phyloP scores from a whole-genome alignment of 1,140 invertebrate species.

The Zaprionus taronus region DNA sequence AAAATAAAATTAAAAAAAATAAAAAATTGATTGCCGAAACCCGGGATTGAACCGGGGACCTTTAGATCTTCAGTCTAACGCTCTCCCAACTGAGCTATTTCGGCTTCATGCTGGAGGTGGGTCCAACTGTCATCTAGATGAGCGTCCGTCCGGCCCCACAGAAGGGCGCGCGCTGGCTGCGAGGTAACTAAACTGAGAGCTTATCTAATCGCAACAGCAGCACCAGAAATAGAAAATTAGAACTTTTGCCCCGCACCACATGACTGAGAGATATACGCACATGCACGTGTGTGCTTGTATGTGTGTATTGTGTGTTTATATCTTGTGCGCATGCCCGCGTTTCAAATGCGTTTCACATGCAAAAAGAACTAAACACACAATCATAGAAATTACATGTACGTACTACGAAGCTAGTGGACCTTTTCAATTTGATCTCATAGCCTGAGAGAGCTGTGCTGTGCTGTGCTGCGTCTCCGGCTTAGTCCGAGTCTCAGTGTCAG shows the following conservation, averaged over 20 bases:
- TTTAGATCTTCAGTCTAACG: slow-evolving; percentile 93
- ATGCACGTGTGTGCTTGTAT: neutral
- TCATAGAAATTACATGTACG: slow-evolving; percentile 19
- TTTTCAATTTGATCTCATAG: neutral
- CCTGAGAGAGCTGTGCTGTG: neutral
- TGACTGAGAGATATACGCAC: slow-evolving; percentile 4
- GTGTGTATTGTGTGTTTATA: neutral
- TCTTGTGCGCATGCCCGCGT: slow-evolving; percentile 14
- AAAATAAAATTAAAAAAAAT: neutral
- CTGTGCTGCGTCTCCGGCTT: slow-evolving; percentile 11
- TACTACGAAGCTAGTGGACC: slow-evolving; percentile 12
- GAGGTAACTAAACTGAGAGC: slow-evolving; percentile 10
- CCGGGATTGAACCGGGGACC: slow-evolving; percentile 91
- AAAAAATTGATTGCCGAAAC: slow-evolving; percentile 86
- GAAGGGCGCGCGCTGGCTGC: neutral
- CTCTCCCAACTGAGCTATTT: slow-evolving; percentile 93
- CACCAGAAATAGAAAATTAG: slow-evolving; percentile 43
- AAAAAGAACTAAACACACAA: slow-evolving; percentile 19
- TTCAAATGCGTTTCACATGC: slow-evolving; percentile 45
- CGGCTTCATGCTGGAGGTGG: slow-evolving; percentile 80
- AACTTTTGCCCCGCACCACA: slow-evolving; percentile 44
- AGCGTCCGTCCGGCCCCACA: neutral
- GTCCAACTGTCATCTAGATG: slow-evolving; percentile 5
- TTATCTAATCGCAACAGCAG: slow-evolving; percentile 66
- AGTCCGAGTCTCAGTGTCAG: slow-evolving; percentile 40